A percentile compares a stretch with the other conserved stretches of the same genome.
phyloP scores from a whole-genome alignment of 2,797 vertebrate species.

The Parauchenoglanis ngamensis region DNA sequence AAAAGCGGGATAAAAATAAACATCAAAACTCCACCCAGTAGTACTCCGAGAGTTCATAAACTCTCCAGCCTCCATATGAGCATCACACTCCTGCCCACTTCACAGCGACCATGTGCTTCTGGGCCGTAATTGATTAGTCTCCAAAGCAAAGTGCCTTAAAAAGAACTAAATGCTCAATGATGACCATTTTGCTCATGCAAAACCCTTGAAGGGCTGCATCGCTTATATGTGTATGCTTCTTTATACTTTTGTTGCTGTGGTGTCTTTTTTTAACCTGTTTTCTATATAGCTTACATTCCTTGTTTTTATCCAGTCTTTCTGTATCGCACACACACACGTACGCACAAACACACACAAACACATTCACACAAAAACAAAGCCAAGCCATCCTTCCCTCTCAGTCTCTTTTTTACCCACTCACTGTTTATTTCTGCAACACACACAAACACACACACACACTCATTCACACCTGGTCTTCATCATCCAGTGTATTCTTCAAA shows the following conservation, averaged over 20 bases:
- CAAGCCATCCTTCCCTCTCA: slow-evolving; percentile 1
- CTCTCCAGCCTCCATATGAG: slow-evolving; percentile 17
- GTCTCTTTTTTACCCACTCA: neutral
- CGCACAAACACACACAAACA: neutral
- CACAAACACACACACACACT: slow-evolving; percentile 8
- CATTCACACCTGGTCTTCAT: slow-evolving; percentile 52
- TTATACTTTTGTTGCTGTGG: neutral
- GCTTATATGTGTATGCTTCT: neutral
- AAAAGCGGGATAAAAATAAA: slow-evolving; percentile 38
- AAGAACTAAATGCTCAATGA: slow-evolving; percentile 23
- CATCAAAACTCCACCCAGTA: slow-evolving; percentile 24
- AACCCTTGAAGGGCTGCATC: neutral
- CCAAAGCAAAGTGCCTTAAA: slow-evolving; percentile 15
- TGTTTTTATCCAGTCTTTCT: too few relatives aligned
- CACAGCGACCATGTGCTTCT: slow-evolving; percentile 13
- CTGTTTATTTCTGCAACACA: slow-evolving; percentile 18
- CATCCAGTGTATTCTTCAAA: slow-evolving; percentile 50
- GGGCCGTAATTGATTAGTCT: slow-evolving; percentile 16
- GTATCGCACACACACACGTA: slow-evolving; percentile 1
- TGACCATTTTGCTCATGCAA: slow-evolving; percentile 11
- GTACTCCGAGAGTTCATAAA: slow-evolving; percentile 13
- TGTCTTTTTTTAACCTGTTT: neutral
- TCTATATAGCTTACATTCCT: too few relatives aligned
- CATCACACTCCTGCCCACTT: slow-evolving; percentile 11
- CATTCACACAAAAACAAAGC: neutral